phyloP scores from a whole-genome alignment of 2,888 invertebrate genomes.

The Thereva unica region DNA sequence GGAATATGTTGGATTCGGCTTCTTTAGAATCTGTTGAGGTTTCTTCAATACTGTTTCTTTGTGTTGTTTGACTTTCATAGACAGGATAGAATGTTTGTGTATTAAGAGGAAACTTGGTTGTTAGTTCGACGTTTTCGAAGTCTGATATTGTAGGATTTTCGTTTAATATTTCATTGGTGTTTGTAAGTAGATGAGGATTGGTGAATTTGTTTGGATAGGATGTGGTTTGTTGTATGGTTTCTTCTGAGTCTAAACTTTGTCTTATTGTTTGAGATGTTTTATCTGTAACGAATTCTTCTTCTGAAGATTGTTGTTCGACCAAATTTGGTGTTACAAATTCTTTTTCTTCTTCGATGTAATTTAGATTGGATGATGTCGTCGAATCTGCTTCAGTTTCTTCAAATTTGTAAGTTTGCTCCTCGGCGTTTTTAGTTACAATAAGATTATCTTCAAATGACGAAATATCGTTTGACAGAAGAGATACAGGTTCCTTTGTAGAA shows the following conservation, averaged over 20 bases:
- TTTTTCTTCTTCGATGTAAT: not conserved
- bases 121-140: not conserved
- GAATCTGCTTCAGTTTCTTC: not conserved
- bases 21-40: constrained; percentile 18
- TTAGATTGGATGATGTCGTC: not conserved
- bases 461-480: too few species aligned
- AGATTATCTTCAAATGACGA: too few species aligned
- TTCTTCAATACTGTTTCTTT: not conserved
- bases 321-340: not conserved
- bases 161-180: not conserved
- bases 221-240: too few species aligned
- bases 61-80: not conserved
- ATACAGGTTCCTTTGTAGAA: too few species aligned
- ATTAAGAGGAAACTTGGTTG: not conserved
- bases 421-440: too few species aligned
- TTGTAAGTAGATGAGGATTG: not conserved
- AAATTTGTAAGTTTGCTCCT: too few species aligned
- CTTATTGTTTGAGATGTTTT: too few species aligned
- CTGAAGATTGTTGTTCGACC: too few species aligned
- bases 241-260: too few species aligned
- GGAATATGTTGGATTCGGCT: constrained; percentile 38
- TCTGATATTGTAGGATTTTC: not conserved
- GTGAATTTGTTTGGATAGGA: not conserved
- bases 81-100: not conserved
- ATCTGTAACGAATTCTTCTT: too few species aligned